Evolutionary conservation across 1,140 invertebrate species (phyloP).

Genomic region (Cydia fagiglandana): DNA sequence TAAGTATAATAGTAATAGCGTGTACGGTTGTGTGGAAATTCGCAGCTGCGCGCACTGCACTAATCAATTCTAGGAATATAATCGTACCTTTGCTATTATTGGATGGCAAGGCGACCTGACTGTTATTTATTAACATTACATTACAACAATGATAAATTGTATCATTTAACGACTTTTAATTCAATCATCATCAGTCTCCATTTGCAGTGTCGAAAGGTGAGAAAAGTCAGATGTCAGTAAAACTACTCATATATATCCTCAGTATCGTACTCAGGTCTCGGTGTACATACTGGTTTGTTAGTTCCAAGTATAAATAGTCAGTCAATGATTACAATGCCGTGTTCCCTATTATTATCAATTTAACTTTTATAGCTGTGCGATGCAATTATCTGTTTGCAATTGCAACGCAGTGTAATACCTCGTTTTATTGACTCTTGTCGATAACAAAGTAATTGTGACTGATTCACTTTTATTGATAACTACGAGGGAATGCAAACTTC

Average conservation of each 20-base stretch:
- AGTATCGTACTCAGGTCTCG: background rate
- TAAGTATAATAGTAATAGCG: background rate
- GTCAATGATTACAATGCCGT: slow-evolving; percentile 4
- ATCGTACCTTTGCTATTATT: slow-evolving; percentile 1
- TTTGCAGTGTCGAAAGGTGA: slow-evolving; percentile 21
- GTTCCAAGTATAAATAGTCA: background rate
- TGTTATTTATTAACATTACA: slow-evolving; percentile 14
- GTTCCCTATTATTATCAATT: slow-evolving; percentile 25
- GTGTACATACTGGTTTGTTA: slow-evolving; percentile 4
- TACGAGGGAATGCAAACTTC: background rate
- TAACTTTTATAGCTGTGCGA: background rate
- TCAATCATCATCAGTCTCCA: slow-evolving; percentile 24
- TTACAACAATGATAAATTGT: background rate
- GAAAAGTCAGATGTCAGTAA: background rate
- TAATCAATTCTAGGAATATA: slow-evolving; percentile 2
- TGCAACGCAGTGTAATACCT: background rate
- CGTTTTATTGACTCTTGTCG: background rate
- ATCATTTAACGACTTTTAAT: slow-evolving; percentile 14
- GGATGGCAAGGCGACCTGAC: slow-evolving; percentile 6
- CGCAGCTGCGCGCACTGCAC: background rate
- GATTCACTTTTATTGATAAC: background rate
- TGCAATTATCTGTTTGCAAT: slow-evolving; percentile 22
- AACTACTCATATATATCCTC: background rate
- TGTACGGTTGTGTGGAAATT: background rate
- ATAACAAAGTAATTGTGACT: slow-evolving; percentile 1